phyloP scores from a whole-genome alignment of 2,888 invertebrate species.

The Scelioninae gen. 1 region DNA sequence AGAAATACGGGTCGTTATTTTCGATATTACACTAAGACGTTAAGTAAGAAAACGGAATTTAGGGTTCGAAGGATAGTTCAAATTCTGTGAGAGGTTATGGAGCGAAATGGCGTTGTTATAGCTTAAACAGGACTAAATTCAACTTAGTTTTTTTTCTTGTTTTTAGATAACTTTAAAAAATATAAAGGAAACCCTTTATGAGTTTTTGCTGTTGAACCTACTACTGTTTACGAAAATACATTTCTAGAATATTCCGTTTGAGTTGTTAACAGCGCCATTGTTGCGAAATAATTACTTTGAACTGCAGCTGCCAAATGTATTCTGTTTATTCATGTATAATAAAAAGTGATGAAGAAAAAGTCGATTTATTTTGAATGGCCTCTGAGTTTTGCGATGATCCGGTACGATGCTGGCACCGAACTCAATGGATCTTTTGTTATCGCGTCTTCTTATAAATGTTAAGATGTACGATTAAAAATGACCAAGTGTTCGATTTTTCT shows the following conservation, averaged over 20 bases:
- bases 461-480: slow-evolving; percentile 23
- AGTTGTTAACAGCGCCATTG: slow-evolving; percentile 14
- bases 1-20: slow-evolving; percentile 64
- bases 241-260: neutral
- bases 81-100: too few relatives aligned
- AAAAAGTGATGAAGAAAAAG: slow-evolving; percentile 21
- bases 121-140: too few relatives aligned
- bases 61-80: slow-evolving; percentile 26
- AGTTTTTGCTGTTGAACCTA: too few relatives aligned
- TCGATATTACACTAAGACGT: slow-evolving; percentile 59
- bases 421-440: slow-evolving; percentile 58
- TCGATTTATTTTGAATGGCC: slow-evolving; percentile 44
- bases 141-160: too few relatives aligned
- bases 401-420: slow-evolving; percentile 56
- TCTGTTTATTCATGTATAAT: slow-evolving; percentile 26
- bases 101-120: too few relatives aligned
- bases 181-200: too few relatives aligned
- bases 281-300: slow-evolving; percentile 29
- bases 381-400: slow-evolving; percentile 46
- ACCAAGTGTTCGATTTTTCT: slow-evolving; percentile 49
- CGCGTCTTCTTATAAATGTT: slow-evolving; percentile 50
- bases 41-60: slow-evolving; percentile 42
- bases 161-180: too few relatives aligned
- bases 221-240: neutral
- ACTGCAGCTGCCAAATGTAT: slow-evolving; percentile 58